Conservation (phyloP, 2,888 invertebrate species). For the Thelaira solivaga region DNA sequence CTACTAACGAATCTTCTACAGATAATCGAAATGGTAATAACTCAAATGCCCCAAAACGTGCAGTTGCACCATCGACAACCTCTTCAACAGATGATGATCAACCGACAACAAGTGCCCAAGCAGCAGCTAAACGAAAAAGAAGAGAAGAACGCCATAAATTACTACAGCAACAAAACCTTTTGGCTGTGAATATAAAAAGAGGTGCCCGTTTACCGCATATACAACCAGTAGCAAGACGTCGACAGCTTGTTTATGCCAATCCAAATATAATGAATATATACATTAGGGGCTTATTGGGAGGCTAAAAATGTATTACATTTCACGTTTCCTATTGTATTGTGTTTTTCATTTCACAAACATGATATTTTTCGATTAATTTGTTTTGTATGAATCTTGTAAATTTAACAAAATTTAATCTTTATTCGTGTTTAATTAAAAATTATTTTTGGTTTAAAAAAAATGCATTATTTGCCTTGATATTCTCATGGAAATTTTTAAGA, state of each 20-base stretch:
- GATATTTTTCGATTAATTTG: too few relatives aligned
- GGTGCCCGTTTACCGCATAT: slow-evolving; percentile 67
- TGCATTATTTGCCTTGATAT: too few relatives aligned
- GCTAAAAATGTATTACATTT: too few relatives aligned
- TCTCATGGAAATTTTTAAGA: too few relatives aligned
- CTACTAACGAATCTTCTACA: neutral
- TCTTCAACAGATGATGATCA: slow-evolving; percentile 1
- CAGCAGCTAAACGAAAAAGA: slow-evolving; percentile 46
- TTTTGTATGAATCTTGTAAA: too few relatives aligned
- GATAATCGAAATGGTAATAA: neutral
- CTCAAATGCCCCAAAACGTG: neutral
- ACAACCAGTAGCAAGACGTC: slow-evolving; percentile 65
- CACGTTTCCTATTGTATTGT: too few relatives aligned
- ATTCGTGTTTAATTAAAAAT: too few relatives aligned
- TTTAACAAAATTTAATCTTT: too few relatives aligned
- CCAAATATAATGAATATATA: slow-evolving; percentile 65
- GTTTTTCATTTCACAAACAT: too few relatives aligned
- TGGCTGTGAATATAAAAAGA: slow-evolving; percentile 67
- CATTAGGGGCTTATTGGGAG: slow-evolving; percentile 63
- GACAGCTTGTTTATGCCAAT: slow-evolving; percentile 59
- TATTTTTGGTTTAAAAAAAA: too few relatives aligned
- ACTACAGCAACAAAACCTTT: slow-evolving; percentile 28
- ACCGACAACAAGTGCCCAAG: slow-evolving; percentile 31
- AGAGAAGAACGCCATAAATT: neutral
- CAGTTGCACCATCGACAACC: neutral